These are phyloP conservation scores for Saimiri boliviensis DNA, from an alignment of 2,113 vertebrate genomes.

Conservation along the genomic window DNA sequence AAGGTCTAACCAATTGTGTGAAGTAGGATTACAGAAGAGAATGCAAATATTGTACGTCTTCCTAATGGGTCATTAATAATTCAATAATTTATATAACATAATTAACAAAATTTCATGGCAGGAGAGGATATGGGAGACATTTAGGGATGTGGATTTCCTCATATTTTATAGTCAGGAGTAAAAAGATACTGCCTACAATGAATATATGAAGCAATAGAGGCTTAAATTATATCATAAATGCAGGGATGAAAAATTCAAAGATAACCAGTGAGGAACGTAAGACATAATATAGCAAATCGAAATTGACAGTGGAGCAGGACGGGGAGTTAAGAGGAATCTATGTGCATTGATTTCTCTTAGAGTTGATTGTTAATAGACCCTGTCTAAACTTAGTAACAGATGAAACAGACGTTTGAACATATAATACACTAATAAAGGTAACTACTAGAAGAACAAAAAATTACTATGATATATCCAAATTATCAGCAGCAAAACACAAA, in stretches of 20 bases:
- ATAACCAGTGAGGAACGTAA: background rate
- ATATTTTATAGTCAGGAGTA: background rate
- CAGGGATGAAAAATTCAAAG: background rate
- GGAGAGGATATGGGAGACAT: background rate
- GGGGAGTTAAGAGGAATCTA: background rate
- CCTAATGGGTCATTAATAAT: background rate
- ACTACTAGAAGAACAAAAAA: background rate
- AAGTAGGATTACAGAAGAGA: background rate
- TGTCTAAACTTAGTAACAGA: background rate
- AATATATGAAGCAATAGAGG: background rate
- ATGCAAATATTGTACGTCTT: background rate
- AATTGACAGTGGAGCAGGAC: background rate
- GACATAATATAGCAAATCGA: background rate
- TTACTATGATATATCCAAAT: background rate
- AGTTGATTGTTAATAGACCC: background rate
- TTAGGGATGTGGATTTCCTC: background rate
- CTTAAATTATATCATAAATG: background rate
- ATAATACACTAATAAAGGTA: background rate
- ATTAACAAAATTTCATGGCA: background rate
- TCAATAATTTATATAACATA: background rate
- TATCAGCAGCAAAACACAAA: background rate
- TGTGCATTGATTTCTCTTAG: slow-evolving; percentile 1
- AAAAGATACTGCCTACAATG: background rate
- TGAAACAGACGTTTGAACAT: background rate
- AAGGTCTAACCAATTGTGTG: background rate